Conservation (phyloP, 2,888 invertebrate species). For the Tetramorium bicarinatum region DNA sequence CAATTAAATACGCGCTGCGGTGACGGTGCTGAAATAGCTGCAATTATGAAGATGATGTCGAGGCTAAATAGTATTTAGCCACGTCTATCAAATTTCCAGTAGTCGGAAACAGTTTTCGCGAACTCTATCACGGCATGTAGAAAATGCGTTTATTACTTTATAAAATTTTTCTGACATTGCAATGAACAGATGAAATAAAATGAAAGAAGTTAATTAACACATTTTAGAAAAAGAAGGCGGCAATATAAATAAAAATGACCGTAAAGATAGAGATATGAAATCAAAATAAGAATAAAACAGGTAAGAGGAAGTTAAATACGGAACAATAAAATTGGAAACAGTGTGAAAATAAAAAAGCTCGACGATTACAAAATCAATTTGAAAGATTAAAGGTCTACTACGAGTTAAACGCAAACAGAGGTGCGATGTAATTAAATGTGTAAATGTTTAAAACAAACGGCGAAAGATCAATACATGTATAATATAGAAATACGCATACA, state of each 20-base stretch:
- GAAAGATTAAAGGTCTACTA: conserved; percentile 11
- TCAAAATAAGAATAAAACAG: neutral
- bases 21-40: conserved; percentile 2
- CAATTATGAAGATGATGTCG: conserved; percentile 35
- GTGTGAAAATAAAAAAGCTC: conserved; percentile 9
- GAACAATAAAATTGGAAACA: conserved; percentile 15
- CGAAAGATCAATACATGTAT: neutral
- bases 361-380: conserved; percentile 21
- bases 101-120: neutral
- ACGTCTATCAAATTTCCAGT: neutral
- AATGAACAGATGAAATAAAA: neutral
- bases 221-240: neutral
- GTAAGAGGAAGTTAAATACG: conserved; percentile 3
- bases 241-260: neutral
- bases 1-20: conserved; percentile 36
- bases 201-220: conserved; percentile 24
- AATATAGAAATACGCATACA: neutral
- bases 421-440: conserved; percentile 22
- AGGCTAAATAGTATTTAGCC: conserved; percentile 18
- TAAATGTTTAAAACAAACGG: conserved; percentile 23
- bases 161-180: neutral
- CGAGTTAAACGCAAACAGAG: neutral
- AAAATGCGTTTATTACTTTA: neutral
- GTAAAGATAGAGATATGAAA: neutral
- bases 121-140: neutral